A percentile compares a stretch with the other conserved stretches of the same genome.
phyloP scores from a whole-genome alignment of 2,797 vertebrate genomes.

The Phalanger gymnotis region DNA sequence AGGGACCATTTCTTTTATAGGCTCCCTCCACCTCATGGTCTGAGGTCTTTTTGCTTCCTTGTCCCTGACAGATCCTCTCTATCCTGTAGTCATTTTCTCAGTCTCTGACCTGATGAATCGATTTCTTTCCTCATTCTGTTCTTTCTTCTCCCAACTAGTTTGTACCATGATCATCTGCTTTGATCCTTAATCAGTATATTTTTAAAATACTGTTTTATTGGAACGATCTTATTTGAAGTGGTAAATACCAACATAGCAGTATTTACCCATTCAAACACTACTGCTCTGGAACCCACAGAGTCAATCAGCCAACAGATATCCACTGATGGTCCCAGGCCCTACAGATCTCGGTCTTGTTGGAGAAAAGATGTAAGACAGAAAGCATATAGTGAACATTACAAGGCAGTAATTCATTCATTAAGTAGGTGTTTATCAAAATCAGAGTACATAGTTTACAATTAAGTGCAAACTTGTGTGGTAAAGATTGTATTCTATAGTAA shows the following conservation, averaged over 20 bases:
- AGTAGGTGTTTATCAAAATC: not conserved
- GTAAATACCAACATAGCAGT: not conserved
- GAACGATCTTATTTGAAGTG: not conserved
- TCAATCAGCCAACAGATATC: not conserved
- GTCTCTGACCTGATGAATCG: not conserved
- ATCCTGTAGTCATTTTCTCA: not conserved
- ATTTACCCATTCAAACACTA: not conserved
- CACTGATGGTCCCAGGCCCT: not conserved
- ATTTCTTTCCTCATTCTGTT: not conserved
- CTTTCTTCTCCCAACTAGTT: not conserved
- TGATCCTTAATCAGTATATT: not conserved
- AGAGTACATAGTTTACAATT: no score
- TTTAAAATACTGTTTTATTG: not conserved
- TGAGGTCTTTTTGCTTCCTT: not conserved
- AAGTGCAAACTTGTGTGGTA: not conserved
- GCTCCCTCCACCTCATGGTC: not conserved
- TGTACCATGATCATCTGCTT: not conserved
- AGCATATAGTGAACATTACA: not conserved
- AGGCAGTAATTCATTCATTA: not conserved
- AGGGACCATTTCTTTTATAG: not conserved
- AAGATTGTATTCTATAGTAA: not conserved
- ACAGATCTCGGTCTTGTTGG: not conserved
- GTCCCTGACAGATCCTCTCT: not conserved
- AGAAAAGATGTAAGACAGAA: conserved; percentile 2
- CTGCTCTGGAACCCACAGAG: not conserved